These are phyloP conservation scores for Syndactyla subalaris DNA, from an alignment of 2,797 vertebrate species.

Conservation along the genomic window DNA sequence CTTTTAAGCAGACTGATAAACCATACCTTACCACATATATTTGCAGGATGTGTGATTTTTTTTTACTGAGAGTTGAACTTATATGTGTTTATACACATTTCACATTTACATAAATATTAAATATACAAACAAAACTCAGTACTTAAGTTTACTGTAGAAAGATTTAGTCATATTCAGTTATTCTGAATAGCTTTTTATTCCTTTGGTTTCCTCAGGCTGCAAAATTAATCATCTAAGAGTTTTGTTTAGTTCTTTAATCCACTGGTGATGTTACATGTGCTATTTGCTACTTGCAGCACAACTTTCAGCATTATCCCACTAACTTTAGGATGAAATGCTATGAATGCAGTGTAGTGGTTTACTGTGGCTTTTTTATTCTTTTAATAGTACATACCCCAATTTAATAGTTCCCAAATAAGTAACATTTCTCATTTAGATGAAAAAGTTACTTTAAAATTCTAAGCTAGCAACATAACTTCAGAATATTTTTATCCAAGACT, in stretches of 20 bases:
- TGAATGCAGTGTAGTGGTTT: background rate
- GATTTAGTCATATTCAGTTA: background rate
- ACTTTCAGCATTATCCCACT: background rate
- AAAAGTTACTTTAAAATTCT: background rate
- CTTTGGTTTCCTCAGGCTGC: background rate
- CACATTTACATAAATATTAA: background rate
- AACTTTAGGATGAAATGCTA: background rate
- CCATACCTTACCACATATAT: accelerated
- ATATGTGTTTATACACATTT: background rate
- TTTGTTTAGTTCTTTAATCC: background rate
- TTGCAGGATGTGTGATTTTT: background rate
- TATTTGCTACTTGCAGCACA: background rate
- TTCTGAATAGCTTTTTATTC: background rate
- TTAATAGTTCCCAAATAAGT: background rate
- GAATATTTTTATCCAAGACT: background rate
- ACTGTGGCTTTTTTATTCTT: background rate
- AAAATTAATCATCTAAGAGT: background rate
- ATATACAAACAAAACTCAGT: background rate
- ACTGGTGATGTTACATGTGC: background rate
- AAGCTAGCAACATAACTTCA: background rate
- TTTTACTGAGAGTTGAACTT: background rate
- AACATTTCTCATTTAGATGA: background rate
- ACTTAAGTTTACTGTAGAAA: background rate
- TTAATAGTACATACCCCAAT: background rate
- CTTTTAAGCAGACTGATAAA: background rate